A percentile compares a stretch with the other conserved stretches of the same genome.
phyloP scores from a whole-genome alignment of 1,140 invertebrate genomes.

The Pseudomyrmex concolor region DNA sequence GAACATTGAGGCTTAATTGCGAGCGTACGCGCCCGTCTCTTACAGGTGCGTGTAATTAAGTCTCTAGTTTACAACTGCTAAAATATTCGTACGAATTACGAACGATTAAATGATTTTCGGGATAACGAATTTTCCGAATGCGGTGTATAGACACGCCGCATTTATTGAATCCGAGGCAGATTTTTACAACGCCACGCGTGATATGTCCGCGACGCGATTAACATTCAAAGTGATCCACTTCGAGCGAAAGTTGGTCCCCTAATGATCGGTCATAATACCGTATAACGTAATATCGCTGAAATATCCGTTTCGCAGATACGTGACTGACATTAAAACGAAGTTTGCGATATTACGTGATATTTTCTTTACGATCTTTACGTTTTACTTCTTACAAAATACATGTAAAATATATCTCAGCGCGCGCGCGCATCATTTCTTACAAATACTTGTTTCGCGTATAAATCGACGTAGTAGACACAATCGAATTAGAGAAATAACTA shows the following conservation, averaged over 20 bases:
- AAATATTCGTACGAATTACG: constrained; percentile 37
- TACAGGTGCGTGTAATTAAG: constrained; percentile 46
- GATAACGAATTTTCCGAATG: constrained; percentile 50
- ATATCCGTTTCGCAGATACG: constrained; percentile 54
- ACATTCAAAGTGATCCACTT: constrained; percentile 72
- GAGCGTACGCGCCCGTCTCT: constrained; percentile 17
- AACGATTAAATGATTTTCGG: constrained; percentile 22
- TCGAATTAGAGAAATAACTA: neutral
- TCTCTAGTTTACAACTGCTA: constrained; percentile 32
- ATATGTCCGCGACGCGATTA: constrained; percentile 57
- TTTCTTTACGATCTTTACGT: neutral
- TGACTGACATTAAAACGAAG: constrained; percentile 67
- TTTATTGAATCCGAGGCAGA: neutral
- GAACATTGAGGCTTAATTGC: constrained; percentile 42
- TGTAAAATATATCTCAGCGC: neutral
- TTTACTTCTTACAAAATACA: too few relatives aligned
- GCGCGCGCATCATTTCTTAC: neutral
- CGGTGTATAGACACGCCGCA: neutral
- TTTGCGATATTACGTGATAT: neutral
- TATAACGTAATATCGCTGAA: constrained; percentile 56
- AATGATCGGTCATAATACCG: constrained; percentile 65
- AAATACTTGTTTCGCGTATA: neutral
- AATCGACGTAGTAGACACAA: neutral
- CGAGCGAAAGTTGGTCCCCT: constrained; percentile 46
- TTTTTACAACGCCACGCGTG: neutral